Evolutionary conservation across 1,140 invertebrate species (phyloP).

Genomic region (Zaprionus taronus): DNA sequence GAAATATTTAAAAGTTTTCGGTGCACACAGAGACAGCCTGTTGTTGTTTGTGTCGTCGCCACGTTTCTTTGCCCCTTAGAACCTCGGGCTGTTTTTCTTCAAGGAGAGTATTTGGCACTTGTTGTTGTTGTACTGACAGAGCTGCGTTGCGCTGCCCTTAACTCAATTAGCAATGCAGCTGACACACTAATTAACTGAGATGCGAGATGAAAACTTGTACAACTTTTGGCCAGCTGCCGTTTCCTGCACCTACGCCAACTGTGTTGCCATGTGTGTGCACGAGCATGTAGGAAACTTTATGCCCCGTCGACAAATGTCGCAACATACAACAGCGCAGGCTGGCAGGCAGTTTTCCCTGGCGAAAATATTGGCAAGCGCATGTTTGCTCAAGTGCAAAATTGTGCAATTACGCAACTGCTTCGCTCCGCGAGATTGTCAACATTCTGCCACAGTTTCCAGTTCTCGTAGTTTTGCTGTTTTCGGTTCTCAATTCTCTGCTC

Average conservation of each 20-base stretch:
- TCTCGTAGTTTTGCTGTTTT: neutral
- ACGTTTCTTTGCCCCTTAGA: neutral
- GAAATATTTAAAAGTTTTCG: constrained; percentile 44
- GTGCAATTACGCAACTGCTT: constrained; percentile 68
- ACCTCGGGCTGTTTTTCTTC: constrained; percentile 35
- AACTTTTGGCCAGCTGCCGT: constrained; percentile 48
- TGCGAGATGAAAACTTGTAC: constrained; percentile 59
- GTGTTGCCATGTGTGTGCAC: constrained; percentile 1
- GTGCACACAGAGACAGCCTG: constrained; percentile 11
- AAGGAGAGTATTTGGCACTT: constrained; percentile 32
- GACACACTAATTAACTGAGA: constrained; percentile 72
- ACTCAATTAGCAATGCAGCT: constrained; percentile 77
- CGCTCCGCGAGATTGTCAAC: constrained; percentile 25
- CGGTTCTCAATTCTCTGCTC: neutral
- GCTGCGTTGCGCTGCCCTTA: constrained; percentile 31
- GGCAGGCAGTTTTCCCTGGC: constrained; percentile 19
- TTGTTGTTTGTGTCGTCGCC: constrained; percentile 10
- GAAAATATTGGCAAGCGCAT: constrained; percentile 70
- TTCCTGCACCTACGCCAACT: constrained; percentile 1
- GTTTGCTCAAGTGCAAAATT: constrained; percentile 78
- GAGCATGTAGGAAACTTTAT: constrained; percentile 20
- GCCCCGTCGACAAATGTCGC: constrained; percentile 9
- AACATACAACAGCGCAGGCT: neutral
- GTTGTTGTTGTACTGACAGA: constrained; percentile 8
- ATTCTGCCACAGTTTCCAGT: neutral